Evolutionary conservation across 92 coral and sea anemone genomes (phyloP), one percentile per base, ranked within the genome.

Genomic region (Parazoanthus swiftii): DNA sequence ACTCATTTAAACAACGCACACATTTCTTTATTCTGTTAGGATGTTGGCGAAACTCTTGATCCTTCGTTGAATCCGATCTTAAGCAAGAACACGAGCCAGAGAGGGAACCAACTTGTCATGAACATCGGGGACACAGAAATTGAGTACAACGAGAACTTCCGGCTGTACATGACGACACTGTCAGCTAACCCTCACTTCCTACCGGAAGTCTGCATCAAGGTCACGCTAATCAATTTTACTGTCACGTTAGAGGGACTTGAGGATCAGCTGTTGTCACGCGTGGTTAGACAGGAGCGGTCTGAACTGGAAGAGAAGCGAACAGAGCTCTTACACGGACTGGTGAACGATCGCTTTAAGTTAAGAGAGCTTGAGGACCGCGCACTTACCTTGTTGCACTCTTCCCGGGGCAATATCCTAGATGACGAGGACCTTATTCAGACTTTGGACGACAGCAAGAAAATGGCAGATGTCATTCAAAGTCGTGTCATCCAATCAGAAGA

Each of bases 241-340:
- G 98, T 97, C 90, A 95, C 99, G 92, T 90, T 95, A 66, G 98
- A 95, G 70, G 99, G 98, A 68, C 93, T 97, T 46, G 98, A 97
- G 88, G 99, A 97, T 81, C 98, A 95, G 91, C 88, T 97, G 74
- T 81, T 97, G 93, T 97, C 98, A 91, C 98, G 94, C 84, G 96
- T 94, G 29, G 99, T 97, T 5, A 93, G 89, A 51, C 92, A 92
- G 59, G 99, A 97, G 88, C 92, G 94, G 76, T 96, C 98, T 14
- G 90, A 93, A 79, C 81, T 97, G 43, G 99, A 97, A 82, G 95
- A 88, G 18, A 93, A 93, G 38, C 89, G 96, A 37, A 92, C 88
- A 56, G 92, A 90, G 18, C 89, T 94, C 18, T 79, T 97, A 42
- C 92, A 89, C 46, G 92, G 93, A 70, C 74, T 97, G 81, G 98